Base-by-base conservation (phyloP, 2,888 invertebrate genomes). In the Aethes cnicana region DNA sequence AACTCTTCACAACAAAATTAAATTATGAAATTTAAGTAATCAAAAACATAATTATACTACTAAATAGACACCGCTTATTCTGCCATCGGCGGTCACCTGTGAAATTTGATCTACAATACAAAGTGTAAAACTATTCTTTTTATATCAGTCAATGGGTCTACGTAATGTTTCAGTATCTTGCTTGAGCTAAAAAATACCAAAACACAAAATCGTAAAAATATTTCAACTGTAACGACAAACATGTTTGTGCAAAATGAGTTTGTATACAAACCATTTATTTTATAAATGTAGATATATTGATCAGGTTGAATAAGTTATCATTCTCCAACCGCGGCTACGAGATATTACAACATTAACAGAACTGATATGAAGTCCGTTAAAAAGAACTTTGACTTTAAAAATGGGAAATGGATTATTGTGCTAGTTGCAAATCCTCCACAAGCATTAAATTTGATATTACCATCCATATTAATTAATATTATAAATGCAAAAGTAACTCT, bases 1-100 rank as follows among this genome's bases (percentile, higher is more conserved):
- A 72, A 78, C 71, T 78, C 82, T 82, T 74, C 81, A 84, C 79
- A 84, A 81, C 76, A 81, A 77, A 82, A 65, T 74, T 76, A 77
- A 84, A 81, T 79, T 77, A 64, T 76, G 70, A 79, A 72, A 39
- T 70, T 62, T 79, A 79, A 74, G 75, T 81, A 77, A 72, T 76
- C 58, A 72, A 75, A 78, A 69, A 62, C 58, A 59, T 56, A 61
- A 67, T 65, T 61, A 55, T 52, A 69, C 63, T 60, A 69, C 72
- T 71, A 75, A 73, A 73, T 61, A 52, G 48, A 43, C 64, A 62
- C 25, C n/a, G 16, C 25, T 16, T 39, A 23, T 16, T 9, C 39
- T 5, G 16, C 16, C 6, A 8, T 7, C 7, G 3, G 23, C 23
- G 2, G 23, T 23, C 7, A 46, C 16, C 44, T 21, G 28, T 36